Evolutionary conservation across 2,113 vertebrate genomes (phyloP).

Genomic region (Muscicapa adusta): DNA sequence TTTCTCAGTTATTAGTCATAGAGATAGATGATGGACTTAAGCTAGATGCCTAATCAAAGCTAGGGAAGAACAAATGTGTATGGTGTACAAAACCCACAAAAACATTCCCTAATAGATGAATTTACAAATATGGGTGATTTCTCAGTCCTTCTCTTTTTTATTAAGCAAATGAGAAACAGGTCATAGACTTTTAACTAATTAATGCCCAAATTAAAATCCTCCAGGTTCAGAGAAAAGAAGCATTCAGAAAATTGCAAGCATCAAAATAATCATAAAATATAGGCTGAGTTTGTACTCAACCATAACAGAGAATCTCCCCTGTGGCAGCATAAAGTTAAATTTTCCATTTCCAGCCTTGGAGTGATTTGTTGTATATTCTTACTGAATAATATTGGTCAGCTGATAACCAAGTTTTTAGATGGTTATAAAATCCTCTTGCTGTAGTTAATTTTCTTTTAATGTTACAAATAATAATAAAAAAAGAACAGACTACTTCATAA

Average conservation of each 20-base stretch:
- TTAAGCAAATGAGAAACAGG: not conserved
- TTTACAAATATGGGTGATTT: not conserved
- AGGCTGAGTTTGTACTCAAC: not conserved
- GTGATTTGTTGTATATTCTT: not conserved
- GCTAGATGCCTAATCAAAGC: not conserved
- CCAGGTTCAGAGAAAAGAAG: not conserved
- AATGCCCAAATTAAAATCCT: not conserved
- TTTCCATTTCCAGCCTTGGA: not conserved
- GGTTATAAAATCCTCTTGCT: slow-evolving; percentile 15
- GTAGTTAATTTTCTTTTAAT: slow-evolving; percentile 19
- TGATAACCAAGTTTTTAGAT: not conserved
- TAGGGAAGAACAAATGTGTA: not conserved
- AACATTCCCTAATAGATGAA: not conserved
- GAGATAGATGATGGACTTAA: not conserved
- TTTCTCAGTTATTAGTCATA: not conserved
- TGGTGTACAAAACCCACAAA: not conserved
- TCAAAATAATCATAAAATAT: not conserved
- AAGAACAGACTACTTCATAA: not conserved
- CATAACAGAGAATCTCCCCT: not conserved
- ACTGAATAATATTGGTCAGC: not conserved
- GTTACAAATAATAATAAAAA: slow-evolving; percentile 13
- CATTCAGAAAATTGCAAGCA: not conserved
- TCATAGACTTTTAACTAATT: not conserved
- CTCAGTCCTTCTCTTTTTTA: not conserved
- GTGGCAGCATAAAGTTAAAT: not conserved